These are phyloP conservation scores for Celastrina argiolus DNA, from an alignment of 2,888 invertebrate genomes.

Conservation along the genomic window DNA sequence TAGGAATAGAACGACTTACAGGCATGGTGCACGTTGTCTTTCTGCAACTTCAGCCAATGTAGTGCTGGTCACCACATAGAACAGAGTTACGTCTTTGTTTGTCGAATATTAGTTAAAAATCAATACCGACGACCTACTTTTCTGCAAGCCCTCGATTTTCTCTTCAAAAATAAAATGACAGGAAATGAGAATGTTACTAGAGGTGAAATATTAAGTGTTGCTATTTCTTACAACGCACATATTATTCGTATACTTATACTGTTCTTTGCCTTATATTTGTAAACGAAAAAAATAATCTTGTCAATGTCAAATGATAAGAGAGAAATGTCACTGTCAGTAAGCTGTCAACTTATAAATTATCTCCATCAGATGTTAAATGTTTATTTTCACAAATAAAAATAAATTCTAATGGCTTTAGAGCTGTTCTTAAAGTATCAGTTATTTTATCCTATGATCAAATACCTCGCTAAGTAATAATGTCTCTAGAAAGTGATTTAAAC, in stretches of 20 bases:
- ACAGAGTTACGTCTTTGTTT: conserved; percentile 51
- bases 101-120: conserved; percentile 60
- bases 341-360: conserved; percentile 25
- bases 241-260: not conserved
- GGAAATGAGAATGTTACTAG: conserved; percentile 31
- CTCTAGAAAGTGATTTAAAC: conserved; percentile 40
- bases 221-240: not conserved
- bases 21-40: conserved; percentile 56
- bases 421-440: conserved; percentile 19
- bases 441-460: conserved; percentile 26
- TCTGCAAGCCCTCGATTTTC: conserved; percentile 41
- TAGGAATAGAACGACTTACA: conserved; percentile 50
- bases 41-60: conserved; percentile 44
- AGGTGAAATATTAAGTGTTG: not conserved
- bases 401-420: conserved; percentile 45
- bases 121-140: conserved; percentile 69
- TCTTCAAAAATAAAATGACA: conserved; percentile 39
- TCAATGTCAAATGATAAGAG: not conserved
- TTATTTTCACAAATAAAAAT: conserved; percentile 52
- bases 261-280: not conserved
- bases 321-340: not conserved
- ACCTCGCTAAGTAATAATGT: conserved; percentile 44
- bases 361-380: conserved; percentile 44
- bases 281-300: not conserved
- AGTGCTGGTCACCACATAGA: conserved; percentile 43